Conservation (phyloP, 2,888 invertebrate genomes). For the Trimorus sp. region DNA sequence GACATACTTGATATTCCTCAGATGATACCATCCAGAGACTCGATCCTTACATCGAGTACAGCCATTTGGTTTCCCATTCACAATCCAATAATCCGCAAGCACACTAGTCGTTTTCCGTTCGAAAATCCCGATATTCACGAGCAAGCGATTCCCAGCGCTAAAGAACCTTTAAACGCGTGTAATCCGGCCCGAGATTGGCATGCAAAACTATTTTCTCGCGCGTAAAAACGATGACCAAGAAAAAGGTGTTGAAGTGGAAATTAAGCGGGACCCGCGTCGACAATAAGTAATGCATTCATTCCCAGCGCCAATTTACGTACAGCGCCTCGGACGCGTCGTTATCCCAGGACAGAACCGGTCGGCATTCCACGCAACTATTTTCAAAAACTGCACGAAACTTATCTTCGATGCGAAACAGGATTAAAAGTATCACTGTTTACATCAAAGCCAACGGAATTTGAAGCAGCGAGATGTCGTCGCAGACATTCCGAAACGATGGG, state of each 20-base stretch:
- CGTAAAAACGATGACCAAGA: background rate
- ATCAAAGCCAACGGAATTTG: conserved; percentile 14
- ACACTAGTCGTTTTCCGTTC: too few relatives aligned
- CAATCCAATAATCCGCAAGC: too few relatives aligned
- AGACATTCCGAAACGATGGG: too few relatives aligned
- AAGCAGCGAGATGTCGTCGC: background rate
- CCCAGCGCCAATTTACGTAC: conserved; percentile 57
- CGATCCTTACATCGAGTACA: too few relatives aligned
- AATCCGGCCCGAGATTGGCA: too few relatives aligned
- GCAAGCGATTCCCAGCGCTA: too few relatives aligned
- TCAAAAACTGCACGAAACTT: conserved; percentile 45
- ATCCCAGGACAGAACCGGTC: conserved; percentile 53
- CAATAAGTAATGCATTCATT: conserved; percentile 59
- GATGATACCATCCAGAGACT: too few relatives aligned
- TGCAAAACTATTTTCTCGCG: too few relatives aligned
- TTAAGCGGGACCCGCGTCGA: conserved; percentile 60
- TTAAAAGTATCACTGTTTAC: conserved; percentile 39
- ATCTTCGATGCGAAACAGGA: conserved; percentile 33
- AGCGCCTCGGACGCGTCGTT: conserved; percentile 50
- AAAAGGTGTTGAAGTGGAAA: conserved; percentile 69
- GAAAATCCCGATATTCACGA: too few relatives aligned
- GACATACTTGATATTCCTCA: too few relatives aligned
- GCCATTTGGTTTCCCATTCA: too few relatives aligned
- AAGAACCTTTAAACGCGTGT: too few relatives aligned
- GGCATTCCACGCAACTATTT: conserved; percentile 58